phyloP scores from a whole-genome alignment of 2,113 vertebrate genomes.

The Scortum barcoo region DNA sequence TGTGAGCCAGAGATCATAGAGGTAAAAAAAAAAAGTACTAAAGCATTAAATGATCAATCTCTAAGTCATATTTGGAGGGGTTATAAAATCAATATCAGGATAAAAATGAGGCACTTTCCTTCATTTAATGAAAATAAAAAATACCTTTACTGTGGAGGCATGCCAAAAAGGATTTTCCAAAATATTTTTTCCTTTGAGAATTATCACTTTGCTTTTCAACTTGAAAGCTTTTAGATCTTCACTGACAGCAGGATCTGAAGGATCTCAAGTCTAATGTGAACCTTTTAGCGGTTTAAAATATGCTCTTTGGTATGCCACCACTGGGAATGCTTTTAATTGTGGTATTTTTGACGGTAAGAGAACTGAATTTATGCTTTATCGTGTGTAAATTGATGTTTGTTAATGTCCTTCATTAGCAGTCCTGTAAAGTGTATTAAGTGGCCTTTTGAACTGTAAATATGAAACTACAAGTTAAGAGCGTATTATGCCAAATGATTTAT shows the following conservation, averaged over 20 bases:
- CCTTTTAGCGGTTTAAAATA: constrained; percentile 13
- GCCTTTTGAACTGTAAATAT: constrained; percentile 76
- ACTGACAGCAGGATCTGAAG: background rate
- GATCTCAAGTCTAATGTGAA: constrained; percentile 14
- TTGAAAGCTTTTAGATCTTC: background rate
- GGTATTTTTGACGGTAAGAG: constrained; percentile 21
- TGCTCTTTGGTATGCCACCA: constrained; percentile 24
- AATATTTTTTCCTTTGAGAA: background rate
- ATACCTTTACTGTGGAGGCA: constrained; percentile 21
- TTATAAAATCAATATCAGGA: constrained; percentile 10
- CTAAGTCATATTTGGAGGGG: background rate
- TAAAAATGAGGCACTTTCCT: constrained; percentile 54
- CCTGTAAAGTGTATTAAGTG: constrained; percentile 74
- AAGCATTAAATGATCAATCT: background rate
- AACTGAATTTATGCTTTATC: constrained; percentile 39
- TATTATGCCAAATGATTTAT: constrained; percentile 70
- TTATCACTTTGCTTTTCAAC: background rate
- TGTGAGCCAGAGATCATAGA: constrained; percentile 2
- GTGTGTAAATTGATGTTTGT: constrained; percentile 64
- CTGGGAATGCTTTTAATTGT: constrained; percentile 31
- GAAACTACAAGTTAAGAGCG: constrained; percentile 61
- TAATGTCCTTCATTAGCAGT: constrained; percentile 58
- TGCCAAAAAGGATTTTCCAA: constrained; percentile 25
- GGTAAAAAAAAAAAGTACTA: constrained; percentile 2
- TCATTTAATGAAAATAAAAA: constrained; percentile 20